Evolutionary conservation across 2,797 vertebrate genomes (phyloP).

Genomic region (Fistularia commersonii): DNA sequence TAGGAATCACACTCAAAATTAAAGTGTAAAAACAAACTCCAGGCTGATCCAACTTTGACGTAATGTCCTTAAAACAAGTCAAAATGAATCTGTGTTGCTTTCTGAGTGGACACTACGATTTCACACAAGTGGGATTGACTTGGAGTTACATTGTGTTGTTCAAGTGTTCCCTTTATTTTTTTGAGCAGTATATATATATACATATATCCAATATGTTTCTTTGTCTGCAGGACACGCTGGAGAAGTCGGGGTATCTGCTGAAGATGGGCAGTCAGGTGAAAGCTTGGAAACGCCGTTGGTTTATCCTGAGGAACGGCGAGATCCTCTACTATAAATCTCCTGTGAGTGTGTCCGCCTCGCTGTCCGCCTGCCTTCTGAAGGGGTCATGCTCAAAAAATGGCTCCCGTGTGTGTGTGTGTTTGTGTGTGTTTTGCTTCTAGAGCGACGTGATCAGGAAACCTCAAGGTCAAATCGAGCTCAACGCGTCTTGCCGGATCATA

Average conservation of each 20-base stretch:
- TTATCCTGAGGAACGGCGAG: conserved; percentile 90
- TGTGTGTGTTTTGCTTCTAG: conserved; percentile 60
- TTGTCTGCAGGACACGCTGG: conserved; percentile 81
- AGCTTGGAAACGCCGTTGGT: conserved; percentile 95
- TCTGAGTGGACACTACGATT: too few relatives aligned
- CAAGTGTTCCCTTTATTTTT: too few relatives aligned
- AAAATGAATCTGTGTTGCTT: too few relatives aligned
- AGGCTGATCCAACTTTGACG: too few relatives aligned
- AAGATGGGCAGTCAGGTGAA: conserved; percentile 93
- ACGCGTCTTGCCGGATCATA: conserved; percentile 85
- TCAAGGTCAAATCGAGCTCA: conserved; percentile 91
- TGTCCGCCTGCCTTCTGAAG: conserved; percentile 36
- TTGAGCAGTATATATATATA: too few relatives aligned
- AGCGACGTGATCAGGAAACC: conserved; percentile 92
- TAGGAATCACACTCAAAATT: too few relatives aligned
- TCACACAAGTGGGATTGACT: too few relatives aligned
- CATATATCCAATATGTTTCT: too few relatives aligned
- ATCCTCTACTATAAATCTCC: conserved; percentile 96
- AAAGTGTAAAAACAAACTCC: too few relatives aligned
- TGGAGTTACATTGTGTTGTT: too few relatives aligned
- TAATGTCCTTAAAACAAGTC: too few relatives aligned
- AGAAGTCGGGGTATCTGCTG: conserved; percentile 93
- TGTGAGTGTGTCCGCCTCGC: conserved; percentile 76
- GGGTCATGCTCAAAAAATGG: neutral
- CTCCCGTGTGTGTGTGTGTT: neutral